phyloP scores from a whole-genome alignment of 2,797 vertebrate genomes.

The Chanos chanos region DNA sequence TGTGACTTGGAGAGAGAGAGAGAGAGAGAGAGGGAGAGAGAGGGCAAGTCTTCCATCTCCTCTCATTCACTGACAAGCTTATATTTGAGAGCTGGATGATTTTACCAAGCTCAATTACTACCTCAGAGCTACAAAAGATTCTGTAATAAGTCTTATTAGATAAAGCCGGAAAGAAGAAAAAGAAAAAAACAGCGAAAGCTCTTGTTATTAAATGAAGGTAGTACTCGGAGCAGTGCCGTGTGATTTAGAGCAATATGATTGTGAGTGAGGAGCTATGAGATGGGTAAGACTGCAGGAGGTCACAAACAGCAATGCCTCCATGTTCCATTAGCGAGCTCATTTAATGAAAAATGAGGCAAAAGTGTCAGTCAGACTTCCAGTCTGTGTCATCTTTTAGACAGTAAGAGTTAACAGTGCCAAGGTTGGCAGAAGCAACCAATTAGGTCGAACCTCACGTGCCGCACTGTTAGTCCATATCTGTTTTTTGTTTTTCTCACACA shows the following conservation, averaged over 20 bases:
- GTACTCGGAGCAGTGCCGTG: background rate
- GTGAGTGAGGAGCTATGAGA: too few relatives aligned
- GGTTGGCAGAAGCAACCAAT: slow-evolving; percentile 23
- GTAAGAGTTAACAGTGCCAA: slow-evolving; percentile 8
- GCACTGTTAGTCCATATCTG: slow-evolving; percentile 39
- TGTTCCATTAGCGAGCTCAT: slow-evolving; percentile 6
- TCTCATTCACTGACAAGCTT: too few relatives aligned
- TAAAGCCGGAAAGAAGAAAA: slow-evolving; percentile 19
- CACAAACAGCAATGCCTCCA: background rate
- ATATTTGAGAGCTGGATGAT: too few relatives aligned
- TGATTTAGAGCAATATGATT: slow-evolving; percentile 6
- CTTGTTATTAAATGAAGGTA: background rate
- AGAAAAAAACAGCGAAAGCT: slow-evolving; percentile 11
- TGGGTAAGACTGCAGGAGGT: background rate
- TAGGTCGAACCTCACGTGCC: slow-evolving; percentile 27
- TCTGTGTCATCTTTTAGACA: slow-evolving; percentile 20
- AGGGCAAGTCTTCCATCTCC: slow-evolving; percentile 41
- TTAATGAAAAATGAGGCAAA: slow-evolving; percentile 10
- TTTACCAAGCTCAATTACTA: slow-evolving; percentile 58
- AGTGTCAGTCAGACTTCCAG: slow-evolving; percentile 29
- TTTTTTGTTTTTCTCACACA: slow-evolving; percentile 19
- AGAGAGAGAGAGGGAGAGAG: slow-evolving; percentile 47
- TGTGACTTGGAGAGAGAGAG: slow-evolving; percentile 34
- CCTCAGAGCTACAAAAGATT: slow-evolving; percentile 58
- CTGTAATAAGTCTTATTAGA: slow-evolving; percentile 11